Conservation (phyloP, 1,140 invertebrate genomes). For the Cepaea nemoralis region DNA sequence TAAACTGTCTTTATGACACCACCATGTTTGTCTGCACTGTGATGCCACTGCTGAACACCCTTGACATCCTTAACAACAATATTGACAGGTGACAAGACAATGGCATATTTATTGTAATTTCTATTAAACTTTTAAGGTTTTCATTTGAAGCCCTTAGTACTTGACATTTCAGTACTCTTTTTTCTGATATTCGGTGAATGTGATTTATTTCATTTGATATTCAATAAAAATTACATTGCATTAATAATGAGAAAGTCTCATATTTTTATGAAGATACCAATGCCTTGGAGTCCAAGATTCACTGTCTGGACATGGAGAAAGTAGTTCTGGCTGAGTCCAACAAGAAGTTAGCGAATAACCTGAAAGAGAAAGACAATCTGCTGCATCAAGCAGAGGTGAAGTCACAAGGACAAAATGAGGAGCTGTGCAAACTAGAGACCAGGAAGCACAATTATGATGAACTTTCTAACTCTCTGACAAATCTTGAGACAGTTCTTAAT, state of each 20-base stretch:
- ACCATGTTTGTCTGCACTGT: too few relatives aligned
- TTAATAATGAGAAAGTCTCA: too few relatives aligned
- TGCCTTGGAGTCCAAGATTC: slow-evolving; percentile 35
- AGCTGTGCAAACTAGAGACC: slow-evolving; percentile 7
- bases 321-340: slow-evolving; percentile 41
- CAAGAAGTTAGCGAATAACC: slow-evolving; percentile 33
- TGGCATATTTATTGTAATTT: too few relatives aligned
- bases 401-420: background rate
- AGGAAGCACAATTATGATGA: background rate
- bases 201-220: background rate
- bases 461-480: background rate
- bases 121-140: too few relatives aligned
- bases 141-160: too few relatives aligned
- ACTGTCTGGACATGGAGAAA: slow-evolving; percentile 49
- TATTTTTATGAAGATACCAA: background rate
- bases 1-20: too few relatives aligned
- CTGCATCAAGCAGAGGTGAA: slow-evolving; percentile 16
- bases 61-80: too few relatives aligned
- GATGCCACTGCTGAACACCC: too few relatives aligned
- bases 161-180: too few relatives aligned
- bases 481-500: background rate
- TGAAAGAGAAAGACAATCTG: slow-evolving; percentile 22
- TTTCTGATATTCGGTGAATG: too few relatives aligned
- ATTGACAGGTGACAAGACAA: too few relatives aligned
- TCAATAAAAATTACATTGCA: background rate